Evolutionary conservation across 1,140 invertebrate species (phyloP).

Genomic region (Drosophila varians): DNA sequence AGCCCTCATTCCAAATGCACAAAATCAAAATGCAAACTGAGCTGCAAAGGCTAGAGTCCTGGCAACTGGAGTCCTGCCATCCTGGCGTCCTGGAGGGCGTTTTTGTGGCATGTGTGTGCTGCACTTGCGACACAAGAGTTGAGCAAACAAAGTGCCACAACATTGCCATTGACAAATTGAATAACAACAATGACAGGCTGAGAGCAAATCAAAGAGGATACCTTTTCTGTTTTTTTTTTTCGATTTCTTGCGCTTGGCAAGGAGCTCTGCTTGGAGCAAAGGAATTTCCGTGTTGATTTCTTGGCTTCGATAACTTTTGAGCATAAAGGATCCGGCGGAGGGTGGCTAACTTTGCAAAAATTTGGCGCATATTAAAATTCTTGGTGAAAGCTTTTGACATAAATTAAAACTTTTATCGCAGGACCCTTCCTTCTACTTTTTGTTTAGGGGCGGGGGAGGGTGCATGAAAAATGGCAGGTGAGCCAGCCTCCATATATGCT

Average conservation of each 20-base stretch:
- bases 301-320: constrained; percentile 31
- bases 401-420: constrained; percentile 78
- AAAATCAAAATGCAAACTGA: constrained; percentile 21
- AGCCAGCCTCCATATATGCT: background rate
- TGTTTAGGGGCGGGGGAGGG: background rate
- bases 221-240: background rate
- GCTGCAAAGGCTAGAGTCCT: background rate
- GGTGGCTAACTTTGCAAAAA: constrained; percentile 67
- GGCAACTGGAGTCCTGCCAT: background rate
- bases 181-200: constrained; percentile 11
- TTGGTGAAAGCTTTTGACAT: constrained; percentile 82
- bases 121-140: constrained; percentile 21
- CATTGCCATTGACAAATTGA: constrained; percentile 13
- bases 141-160: constrained; percentile 16
- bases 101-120: constrained; percentile 18
- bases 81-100: background rate
- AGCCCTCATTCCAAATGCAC: background rate
- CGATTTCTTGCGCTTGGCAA: background rate
- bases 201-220: constrained; percentile 9
- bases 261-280: background rate
- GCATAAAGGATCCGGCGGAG: too few species aligned
- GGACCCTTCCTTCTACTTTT: background rate
- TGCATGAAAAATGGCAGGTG: constrained; percentile 6
- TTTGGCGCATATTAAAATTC: constrained; percentile 83
- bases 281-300: background rate